Conservation (phyloP, 2,797 vertebrate species). For the Gymnopithys bicolor region DNA sequence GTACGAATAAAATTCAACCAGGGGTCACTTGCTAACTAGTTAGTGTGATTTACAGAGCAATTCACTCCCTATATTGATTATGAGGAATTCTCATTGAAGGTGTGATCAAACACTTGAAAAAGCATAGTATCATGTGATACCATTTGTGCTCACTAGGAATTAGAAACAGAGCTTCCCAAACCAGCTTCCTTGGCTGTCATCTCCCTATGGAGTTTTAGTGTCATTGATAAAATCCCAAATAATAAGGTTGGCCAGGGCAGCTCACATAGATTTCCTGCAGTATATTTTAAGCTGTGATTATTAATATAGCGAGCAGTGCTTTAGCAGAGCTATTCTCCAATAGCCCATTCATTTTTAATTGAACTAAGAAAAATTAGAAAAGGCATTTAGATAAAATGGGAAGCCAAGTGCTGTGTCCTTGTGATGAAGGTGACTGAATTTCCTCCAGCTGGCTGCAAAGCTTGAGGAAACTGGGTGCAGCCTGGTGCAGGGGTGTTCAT, state of each 20-base stretch:
- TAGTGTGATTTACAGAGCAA: slow-evolving; percentile 62
- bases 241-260: background rate
- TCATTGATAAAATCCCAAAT: background rate
- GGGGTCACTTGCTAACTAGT: slow-evolving; percentile 32
- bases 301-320: background rate
- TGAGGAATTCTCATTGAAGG: background rate
- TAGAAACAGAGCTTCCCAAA: background rate
- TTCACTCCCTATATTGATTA: slow-evolving; percentile 36
- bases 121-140: rapidly evolving
- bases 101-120: slow-evolving; percentile 5
- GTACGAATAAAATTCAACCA: slow-evolving; percentile 7
- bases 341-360: background rate
- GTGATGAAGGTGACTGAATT: background rate
- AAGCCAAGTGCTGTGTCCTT: background rate
- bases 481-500: background rate
- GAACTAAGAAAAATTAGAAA: background rate
- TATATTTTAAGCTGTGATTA: background rate
- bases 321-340: background rate
- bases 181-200: background rate
- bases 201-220: background rate
- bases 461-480: background rate
- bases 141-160: background rate
- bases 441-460: background rate
- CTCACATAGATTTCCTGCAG: background rate
- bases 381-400: background rate